phyloP scores from a whole-genome alignment of 2,113 vertebrate species.

The Tiliqua scincoides region DNA sequence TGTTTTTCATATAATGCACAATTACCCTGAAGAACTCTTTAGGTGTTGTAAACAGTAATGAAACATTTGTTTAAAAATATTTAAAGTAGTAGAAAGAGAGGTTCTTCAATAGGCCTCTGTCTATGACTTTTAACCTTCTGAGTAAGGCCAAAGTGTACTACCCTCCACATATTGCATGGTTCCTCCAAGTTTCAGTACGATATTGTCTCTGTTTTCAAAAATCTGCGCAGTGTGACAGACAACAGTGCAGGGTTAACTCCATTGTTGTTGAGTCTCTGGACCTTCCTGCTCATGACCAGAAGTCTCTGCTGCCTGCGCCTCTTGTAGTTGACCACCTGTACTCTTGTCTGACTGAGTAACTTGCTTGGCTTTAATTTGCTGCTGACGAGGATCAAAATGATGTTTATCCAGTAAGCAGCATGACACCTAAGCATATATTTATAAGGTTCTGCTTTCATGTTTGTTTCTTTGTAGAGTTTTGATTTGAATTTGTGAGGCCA shows the following conservation, averaged over 20 bases:
- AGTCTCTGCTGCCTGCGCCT: not conserved
- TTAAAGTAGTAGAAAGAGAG: not conserved
- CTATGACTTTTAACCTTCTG: no score
- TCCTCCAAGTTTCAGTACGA: not conserved
- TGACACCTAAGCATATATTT: not conserved
- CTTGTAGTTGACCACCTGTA: not conserved
- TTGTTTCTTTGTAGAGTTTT: not conserved
- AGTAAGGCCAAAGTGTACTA: no score
- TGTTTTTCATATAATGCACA: not conserved
- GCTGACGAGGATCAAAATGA: not conserved
- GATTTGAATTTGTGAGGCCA: not conserved
- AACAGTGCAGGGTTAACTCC: not conserved
- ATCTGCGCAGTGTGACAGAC: not conserved
- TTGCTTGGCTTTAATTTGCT: not conserved
- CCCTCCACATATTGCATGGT: not conserved
- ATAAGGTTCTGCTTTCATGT: not conserved
- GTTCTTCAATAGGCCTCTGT: not conserved
- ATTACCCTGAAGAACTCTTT: not conserved
- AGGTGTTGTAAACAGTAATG: not conserved
- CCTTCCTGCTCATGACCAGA: not conserved
- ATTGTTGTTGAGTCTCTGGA: not conserved
- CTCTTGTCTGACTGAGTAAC: not conserved
- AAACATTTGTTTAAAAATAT: not conserved
- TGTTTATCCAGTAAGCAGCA: not conserved
- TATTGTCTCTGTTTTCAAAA: not conserved